Conservation (phyloP, 1,140 invertebrate genomes). For the Matsumurasca onukii region DNA sequence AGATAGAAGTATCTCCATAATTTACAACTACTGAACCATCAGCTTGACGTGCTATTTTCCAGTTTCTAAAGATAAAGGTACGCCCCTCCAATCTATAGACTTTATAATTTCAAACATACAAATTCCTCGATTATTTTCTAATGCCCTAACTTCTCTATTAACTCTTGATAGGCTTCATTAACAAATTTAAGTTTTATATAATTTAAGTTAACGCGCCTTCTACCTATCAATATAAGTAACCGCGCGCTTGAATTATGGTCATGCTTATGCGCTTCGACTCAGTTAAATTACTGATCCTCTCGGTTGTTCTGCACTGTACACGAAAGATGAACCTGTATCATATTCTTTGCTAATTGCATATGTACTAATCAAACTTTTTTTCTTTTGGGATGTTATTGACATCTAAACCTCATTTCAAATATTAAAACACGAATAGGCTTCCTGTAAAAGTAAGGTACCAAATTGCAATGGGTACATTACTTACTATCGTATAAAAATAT, state of each 20-base stretch:
- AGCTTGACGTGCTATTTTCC: slow-evolving; percentile 5
- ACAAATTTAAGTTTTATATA: background rate
- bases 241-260: background rate
- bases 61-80: background rate
- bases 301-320: background rate
- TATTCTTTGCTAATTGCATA: slow-evolving; percentile 2
- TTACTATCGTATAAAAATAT: background rate
- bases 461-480: slow-evolving; percentile 5
- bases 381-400: slow-evolving; percentile 2
- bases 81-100: slow-evolving; percentile 1
- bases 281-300: slow-evolving; percentile 6
- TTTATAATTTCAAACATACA: slow-evolving; percentile 7
- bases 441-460: background rate
- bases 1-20: slow-evolving; percentile 6
- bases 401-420: slow-evolving; percentile 6
- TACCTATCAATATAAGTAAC: slow-evolving; percentile 3
- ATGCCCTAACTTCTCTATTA: slow-evolving; percentile 1
- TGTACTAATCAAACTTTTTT: slow-evolving; percentile 6
- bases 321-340: slow-evolving; percentile 5
- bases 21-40: slow-evolving; percentile 5
- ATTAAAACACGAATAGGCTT: slow-evolving; percentile 6
- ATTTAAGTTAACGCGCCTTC: slow-evolving; percentile 1
- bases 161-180: slow-evolving; percentile 5
- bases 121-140: slow-evolving; percentile 6
- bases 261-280: background rate